Evolutionary conservation across 92 coral and sea anemone genomes (phyloP).

Genomic region (Phenganax stokvisi): DNA sequence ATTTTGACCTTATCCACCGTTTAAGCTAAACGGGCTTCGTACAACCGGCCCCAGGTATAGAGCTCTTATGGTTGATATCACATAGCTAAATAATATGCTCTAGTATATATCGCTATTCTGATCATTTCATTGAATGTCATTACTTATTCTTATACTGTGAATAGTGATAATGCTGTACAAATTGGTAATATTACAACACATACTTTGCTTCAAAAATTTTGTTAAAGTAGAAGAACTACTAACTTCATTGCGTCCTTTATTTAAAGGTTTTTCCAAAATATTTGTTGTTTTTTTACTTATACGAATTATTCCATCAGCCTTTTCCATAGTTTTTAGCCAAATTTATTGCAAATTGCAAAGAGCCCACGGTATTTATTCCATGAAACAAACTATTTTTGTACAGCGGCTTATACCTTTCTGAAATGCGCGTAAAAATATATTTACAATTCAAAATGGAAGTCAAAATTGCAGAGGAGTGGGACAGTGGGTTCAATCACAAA

Average conservation of each 20-base stretch:
- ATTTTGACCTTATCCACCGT: too few relatives aligned
- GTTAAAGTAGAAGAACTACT: neutral
- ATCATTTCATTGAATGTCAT: too few relatives aligned
- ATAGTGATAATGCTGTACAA: too few relatives aligned
- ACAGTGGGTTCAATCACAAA: neutral
- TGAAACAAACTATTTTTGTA: neutral
- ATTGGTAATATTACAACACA: too few relatives aligned
- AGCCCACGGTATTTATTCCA: neutral
- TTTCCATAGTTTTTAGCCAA: slow-evolving; percentile 19
- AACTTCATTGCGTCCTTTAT: slow-evolving; percentile 96
- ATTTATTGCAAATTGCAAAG: neutral
- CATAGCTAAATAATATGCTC: too few relatives aligned
- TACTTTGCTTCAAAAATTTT: too few relatives aligned
- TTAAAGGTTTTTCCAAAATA: slow-evolving; percentile 89
- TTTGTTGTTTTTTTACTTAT: slow-evolving; percentile 47
- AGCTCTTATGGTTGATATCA: too few relatives aligned
- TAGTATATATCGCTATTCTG: too few relatives aligned
- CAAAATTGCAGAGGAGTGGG: too few relatives aligned
- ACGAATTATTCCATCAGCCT: slow-evolving; percentile 24
- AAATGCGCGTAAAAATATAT: neutral
- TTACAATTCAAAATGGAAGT: neutral
- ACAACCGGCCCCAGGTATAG: too few relatives aligned
- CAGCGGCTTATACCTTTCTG: neutral
- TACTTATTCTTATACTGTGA: too few relatives aligned
- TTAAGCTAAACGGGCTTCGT: too few relatives aligned